phyloP scores from a whole-genome alignment of 2,797 vertebrate genomes.

The Serranus cabrilla region DNA sequence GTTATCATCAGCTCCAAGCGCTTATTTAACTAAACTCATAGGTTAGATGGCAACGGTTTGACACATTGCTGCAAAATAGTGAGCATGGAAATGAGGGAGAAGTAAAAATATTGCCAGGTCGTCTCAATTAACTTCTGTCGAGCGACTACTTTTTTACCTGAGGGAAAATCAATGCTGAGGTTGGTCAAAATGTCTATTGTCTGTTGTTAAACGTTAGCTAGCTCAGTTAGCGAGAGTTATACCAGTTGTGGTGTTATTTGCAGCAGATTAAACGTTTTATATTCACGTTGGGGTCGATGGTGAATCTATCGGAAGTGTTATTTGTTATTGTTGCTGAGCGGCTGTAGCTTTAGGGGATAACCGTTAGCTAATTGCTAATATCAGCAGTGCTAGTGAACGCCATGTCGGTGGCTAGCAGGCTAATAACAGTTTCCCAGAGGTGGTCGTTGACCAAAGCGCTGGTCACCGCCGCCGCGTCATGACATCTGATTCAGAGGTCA shows the following conservation, averaged over 20 bases:
- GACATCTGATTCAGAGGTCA: conserved; percentile 42
- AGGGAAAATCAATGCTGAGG: conserved; percentile 72
- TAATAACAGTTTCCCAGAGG: conserved; percentile 44
- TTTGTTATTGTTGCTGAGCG: conserved; percentile 1
- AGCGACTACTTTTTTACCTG: conserved; percentile 63
- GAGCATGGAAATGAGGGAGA: conserved; percentile 17
- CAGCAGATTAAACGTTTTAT: background rate
- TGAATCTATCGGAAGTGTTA: background rate
- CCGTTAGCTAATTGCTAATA: conserved; percentile 30
- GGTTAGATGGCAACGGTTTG: conserved; percentile 14
- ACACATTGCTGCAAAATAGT: background rate
- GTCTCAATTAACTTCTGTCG: conserved; percentile 52
- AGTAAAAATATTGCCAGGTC: conserved; percentile 16
- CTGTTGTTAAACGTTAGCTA: conserved; percentile 68
- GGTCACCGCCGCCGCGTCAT: conserved; percentile 50
- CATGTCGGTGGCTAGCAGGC: conserved; percentile 64
- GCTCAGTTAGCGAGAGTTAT: conserved; percentile 45
- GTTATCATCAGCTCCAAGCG: conserved; percentile 50
- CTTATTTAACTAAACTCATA: conserved; percentile 33
- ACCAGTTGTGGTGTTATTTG: background rate
- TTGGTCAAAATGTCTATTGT: conserved; percentile 80
- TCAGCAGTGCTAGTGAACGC: conserved; percentile 9
- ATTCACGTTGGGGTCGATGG: background rate
- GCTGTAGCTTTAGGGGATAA: background rate
- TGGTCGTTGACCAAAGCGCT: conserved; percentile 55